phyloP scores from a whole-genome alignment of 2,797 vertebrate species.

The Enoplosus armatus region DNA sequence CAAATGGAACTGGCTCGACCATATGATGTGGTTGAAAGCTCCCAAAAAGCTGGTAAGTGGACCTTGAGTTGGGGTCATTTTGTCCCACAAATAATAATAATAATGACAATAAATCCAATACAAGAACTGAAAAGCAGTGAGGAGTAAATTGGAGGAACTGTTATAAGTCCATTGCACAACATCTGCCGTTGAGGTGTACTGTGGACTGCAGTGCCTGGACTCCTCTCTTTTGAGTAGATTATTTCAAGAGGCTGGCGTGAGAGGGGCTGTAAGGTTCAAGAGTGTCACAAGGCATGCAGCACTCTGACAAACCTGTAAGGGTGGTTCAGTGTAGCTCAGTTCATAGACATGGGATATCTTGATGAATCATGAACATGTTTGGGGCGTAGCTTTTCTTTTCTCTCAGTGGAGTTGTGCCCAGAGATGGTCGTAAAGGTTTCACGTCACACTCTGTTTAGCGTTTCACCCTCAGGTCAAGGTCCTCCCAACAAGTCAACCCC shows the following conservation, averaged over 20 bases:
- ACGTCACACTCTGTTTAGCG: background rate
- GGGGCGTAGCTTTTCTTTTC: background rate
- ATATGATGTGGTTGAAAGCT: background rate
- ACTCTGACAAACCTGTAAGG: background rate
- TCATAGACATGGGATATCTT: background rate
- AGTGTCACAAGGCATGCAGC: background rate
- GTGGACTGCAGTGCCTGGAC: background rate
- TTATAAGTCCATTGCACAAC: slow-evolving; percentile 6
- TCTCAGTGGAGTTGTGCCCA: background rate
- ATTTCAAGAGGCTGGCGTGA: slow-evolving; percentile 16
- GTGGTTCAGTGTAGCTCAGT: background rate
- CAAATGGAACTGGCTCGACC: background rate
- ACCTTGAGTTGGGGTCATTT: background rate
- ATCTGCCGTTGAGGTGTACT: background rate
- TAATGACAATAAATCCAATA: background rate
- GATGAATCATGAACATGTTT: too few species aligned
- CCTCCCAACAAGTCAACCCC: slow-evolving; percentile 6
- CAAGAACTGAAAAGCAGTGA: background rate
- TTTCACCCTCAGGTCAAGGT: slow-evolving; percentile 60
- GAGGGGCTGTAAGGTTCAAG: background rate
- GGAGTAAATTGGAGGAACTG: background rate
- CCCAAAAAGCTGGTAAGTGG: background rate
- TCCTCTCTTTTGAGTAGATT: slow-evolving; percentile 10
- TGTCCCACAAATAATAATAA: background rate
- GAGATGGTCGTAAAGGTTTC: slow-evolving; percentile 17